Percentiles rank a stretch among this genome's conserved stretches.
Evolutionary conservation across 2,797 vertebrate genomes (phyloP).

Genomic region (Sternotherus odoratus): DNA sequence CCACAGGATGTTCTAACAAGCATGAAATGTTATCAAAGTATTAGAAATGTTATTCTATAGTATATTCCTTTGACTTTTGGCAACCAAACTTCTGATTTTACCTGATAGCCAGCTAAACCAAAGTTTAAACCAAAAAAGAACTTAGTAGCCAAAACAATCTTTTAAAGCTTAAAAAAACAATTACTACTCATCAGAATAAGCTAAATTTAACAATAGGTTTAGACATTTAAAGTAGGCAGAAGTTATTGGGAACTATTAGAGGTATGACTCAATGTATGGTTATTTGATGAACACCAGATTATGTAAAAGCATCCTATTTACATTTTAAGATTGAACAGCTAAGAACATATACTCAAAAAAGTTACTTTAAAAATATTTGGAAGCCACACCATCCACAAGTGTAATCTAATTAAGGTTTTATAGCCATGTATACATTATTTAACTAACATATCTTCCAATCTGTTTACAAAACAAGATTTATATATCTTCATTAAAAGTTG

Average conservation of each 20-base stretch:
- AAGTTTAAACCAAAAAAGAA: constrained; percentile 30
- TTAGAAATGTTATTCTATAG: background rate
- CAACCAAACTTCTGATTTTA: constrained; percentile 17
- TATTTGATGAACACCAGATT: constrained; percentile 7
- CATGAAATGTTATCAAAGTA: constrained; percentile 12
- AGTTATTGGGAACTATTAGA: background rate
- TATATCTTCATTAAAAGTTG: background rate
- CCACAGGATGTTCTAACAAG: background rate
- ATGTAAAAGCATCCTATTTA: background rate
- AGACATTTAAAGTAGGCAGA: constrained; percentile 10
- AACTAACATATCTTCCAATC: background rate
- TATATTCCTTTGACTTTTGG: background rate
- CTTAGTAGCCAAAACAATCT: constrained; percentile 23
- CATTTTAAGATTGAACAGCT: background rate
- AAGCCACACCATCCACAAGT: background rate
- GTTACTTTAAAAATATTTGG: background rate
- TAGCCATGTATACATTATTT: background rate
- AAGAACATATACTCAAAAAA: background rate
- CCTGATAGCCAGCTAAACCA: background rate
- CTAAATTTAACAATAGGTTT: background rate
- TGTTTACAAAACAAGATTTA: background rate
- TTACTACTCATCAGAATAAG: background rate
- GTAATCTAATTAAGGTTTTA: background rate
- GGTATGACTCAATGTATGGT: constrained; percentile 14
- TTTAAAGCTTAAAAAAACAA: background rate